Conservation (phyloP, 2,888 invertebrate genomes). For the Ptycholaimellus sp. region DNA sequence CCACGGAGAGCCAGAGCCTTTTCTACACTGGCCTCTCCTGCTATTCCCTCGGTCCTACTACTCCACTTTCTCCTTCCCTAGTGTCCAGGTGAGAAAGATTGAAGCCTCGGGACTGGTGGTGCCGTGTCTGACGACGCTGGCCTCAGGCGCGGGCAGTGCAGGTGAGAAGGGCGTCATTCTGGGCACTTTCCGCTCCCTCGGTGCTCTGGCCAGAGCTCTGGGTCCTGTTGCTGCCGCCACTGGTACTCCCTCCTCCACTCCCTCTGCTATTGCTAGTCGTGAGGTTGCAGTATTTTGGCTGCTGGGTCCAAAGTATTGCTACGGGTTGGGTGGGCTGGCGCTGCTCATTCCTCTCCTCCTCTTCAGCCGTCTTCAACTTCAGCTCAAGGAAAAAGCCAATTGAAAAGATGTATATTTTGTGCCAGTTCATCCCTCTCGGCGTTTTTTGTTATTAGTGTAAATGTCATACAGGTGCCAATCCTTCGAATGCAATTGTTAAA, state of each 20-base stretch:
- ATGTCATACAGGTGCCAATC: no score
- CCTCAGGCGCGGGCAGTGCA: slow-evolving; percentile 47
- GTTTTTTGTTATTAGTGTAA: no score
- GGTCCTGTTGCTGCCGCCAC: slow-evolving; percentile 69
- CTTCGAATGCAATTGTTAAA: no score
- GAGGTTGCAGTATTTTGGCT: slow-evolving; percentile 71
- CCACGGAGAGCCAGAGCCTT: slow-evolving; percentile 34
- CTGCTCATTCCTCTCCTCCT: slow-evolving; percentile 42
- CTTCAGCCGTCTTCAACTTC: slow-evolving; percentile 5
- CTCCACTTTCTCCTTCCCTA: background rate
- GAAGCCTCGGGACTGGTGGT: slow-evolving; percentile 51
- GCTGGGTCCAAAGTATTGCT: slow-evolving; percentile 55
- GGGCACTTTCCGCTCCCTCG: slow-evolving; percentile 76
- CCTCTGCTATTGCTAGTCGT: no score
- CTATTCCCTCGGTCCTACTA: slow-evolving; percentile 54
- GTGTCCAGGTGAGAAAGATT: slow-evolving; percentile 7
- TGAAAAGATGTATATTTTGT: no score
- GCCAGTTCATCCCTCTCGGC: no score
- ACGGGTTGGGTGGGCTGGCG: slow-evolving; percentile 49
- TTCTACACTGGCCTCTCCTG: slow-evolving; percentile 59
- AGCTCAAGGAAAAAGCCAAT: no score
- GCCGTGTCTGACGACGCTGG: slow-evolving; percentile 72
- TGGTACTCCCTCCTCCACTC: slow-evolving; percentile 32
- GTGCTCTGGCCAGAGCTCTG: slow-evolving; percentile 67
- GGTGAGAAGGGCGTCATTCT: slow-evolving; percentile 72